A percentile compares a stretch with the other conserved stretches of the same genome.
Conservation (phyloP, 2,888 invertebrate species). For the Euzophera pinguis region DNA sequence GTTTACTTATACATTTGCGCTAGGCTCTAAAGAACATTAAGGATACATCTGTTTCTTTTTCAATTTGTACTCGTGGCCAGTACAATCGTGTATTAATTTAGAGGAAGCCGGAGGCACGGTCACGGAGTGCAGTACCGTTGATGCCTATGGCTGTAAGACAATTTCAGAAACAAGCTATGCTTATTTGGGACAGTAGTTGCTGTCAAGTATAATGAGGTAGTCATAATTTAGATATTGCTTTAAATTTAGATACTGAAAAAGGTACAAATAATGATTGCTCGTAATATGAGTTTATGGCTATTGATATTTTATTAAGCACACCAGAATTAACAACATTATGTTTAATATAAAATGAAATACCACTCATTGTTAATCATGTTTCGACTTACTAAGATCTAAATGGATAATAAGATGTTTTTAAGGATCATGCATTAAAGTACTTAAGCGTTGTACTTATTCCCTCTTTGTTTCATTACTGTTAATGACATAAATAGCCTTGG, state of each 20-base stretch:
- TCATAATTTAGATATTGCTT: not conserved
- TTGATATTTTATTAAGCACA: too few relatives aligned
- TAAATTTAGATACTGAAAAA: too few relatives aligned
- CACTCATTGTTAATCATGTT: not conserved
- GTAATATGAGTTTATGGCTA: too few relatives aligned
- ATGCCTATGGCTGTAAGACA: conserved; percentile 52
- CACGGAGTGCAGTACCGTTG: conserved; percentile 62
- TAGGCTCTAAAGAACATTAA: too few relatives aligned
- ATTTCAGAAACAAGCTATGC: conserved; percentile 53
- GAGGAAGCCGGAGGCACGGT: conserved; percentile 57
- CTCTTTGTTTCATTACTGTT: conserved; percentile 6
- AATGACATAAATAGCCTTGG: not conserved
- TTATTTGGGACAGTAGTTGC: conserved; percentile 52
- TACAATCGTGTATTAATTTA: conserved; percentile 63
- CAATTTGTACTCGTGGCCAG: not conserved
- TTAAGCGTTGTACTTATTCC: not conserved
- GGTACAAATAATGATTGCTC: too few relatives aligned
- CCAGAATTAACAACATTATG: too few relatives aligned
- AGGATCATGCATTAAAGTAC: not conserved
- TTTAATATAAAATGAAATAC: too few relatives aligned
- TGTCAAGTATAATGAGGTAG: conserved; percentile 6
- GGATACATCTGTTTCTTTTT: not conserved
- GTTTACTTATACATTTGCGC: too few relatives aligned
- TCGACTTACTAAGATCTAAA: not conserved
- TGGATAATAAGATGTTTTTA: not conserved